phyloP scores from a whole-genome alignment of 1,140 invertebrate species.

The Procambarus clarkii region DNA sequence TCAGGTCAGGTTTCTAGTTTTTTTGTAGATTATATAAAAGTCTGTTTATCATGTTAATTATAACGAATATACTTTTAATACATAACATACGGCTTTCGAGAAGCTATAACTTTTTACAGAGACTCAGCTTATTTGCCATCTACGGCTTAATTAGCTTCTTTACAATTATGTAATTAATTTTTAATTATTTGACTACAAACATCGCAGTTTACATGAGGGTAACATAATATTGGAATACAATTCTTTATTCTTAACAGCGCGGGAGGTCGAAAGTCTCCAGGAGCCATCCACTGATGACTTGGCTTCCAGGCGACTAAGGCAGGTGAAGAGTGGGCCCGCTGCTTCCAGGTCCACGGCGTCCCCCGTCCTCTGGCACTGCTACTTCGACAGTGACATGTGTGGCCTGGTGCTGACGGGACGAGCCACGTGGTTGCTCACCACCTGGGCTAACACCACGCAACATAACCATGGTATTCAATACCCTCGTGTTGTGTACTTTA shows the following conservation, averaged over 20 bases:
- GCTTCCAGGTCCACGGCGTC: not conserved
- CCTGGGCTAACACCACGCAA: not conserved
- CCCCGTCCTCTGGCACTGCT: conserved; percentile 18
- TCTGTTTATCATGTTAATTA: too few relatives aligned
- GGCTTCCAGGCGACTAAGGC: not conserved
- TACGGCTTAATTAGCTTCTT: too few relatives aligned
- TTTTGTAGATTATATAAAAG: too few relatives aligned
- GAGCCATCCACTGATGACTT: conserved; percentile 26
- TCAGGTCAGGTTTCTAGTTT: too few relatives aligned
- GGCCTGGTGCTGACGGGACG: not conserved
- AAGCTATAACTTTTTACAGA: too few relatives aligned
- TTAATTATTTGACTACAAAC: not conserved
- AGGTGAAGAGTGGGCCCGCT: not conserved
- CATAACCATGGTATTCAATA: conserved; percentile 16
- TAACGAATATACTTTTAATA: too few relatives aligned
- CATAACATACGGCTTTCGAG: too few relatives aligned
- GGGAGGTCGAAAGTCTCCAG: not conserved
- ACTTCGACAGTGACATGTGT: not conserved
- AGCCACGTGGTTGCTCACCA: not conserved
- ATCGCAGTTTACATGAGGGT: too few relatives aligned
- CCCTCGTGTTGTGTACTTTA: not conserved
- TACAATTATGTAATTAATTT: too few relatives aligned
- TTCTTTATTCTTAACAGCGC: too few relatives aligned
- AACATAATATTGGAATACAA: too few relatives aligned
- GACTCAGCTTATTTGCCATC: too few relatives aligned